Conservation (phyloP, 1,140 invertebrate genomes). For the Tribolium madens region DNA sequence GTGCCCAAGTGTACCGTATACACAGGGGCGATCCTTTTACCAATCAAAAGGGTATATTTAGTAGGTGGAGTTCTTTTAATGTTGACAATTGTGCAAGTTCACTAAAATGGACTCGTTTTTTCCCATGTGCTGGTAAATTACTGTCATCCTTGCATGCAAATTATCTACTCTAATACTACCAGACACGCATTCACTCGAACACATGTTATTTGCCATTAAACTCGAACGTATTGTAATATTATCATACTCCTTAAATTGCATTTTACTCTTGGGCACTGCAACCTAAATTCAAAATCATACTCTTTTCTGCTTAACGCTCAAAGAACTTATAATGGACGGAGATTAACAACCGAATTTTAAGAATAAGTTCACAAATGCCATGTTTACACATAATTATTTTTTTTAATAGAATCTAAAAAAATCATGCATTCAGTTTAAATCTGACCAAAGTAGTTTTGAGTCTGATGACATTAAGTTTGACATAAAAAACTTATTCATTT, state of each 20-base stretch:
- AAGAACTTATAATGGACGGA: not conserved
- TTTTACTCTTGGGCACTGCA: conserved; percentile 27
- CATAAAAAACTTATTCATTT: no score
- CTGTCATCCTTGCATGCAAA: conserved; percentile 35
- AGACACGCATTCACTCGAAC: conserved; percentile 36
- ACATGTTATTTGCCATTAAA: conserved; percentile 43
- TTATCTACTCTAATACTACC: conserved; percentile 34
- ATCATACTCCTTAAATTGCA: conserved; percentile 32
- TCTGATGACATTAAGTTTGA: no score
- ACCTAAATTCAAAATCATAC: conserved; percentile 39
- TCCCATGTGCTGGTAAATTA: conserved; percentile 42
- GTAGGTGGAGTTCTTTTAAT: conserved; percentile 57
- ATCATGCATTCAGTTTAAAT: no score
- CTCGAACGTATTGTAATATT: conserved; percentile 30
- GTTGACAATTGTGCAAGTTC: conserved; percentile 56
- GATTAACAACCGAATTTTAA: not conserved
- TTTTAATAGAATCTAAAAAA: no score
- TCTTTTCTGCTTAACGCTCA: conserved; percentile 1
- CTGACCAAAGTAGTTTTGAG: no score
- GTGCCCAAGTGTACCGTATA: conserved; percentile 47
- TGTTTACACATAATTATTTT: no score
- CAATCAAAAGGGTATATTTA: conserved; percentile 61
- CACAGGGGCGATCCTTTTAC: conserved; percentile 57
- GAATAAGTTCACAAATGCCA: not conserved
- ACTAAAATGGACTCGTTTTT: conserved; percentile 51